These are phyloP conservation scores for Acanthopleura granulata DNA, from an alignment of 2,888 invertebrate species.

Conservation along the genomic window DNA sequence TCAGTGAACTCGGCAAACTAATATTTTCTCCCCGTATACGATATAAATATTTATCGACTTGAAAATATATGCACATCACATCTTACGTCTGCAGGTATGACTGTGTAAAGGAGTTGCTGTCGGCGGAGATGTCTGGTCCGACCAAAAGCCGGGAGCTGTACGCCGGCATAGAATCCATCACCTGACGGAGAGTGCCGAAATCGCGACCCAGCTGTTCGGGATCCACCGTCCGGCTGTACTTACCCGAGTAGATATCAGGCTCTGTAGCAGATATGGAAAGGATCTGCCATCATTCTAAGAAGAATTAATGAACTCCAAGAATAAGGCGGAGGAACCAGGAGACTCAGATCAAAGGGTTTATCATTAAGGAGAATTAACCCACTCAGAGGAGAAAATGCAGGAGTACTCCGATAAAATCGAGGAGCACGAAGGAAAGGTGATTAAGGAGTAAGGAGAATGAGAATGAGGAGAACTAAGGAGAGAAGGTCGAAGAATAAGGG, in stretches of 20 bases:
- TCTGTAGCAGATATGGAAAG: background rate
- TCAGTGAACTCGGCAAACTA: background rate
- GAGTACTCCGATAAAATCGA: too few relatives aligned
- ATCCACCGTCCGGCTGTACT: conserved; percentile 6
- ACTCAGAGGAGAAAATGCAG: too few relatives aligned
- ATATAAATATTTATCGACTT: background rate
- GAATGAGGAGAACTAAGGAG: too few relatives aligned
- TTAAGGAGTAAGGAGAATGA: too few relatives aligned
- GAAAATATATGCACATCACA: background rate
- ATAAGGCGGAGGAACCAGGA: too few relatives aligned
- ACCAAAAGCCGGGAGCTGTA: background rate
- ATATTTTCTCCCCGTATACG: background rate
- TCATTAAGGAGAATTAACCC: too few relatives aligned
- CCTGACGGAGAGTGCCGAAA: background rate
- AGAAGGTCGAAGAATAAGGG: too few relatives aligned
- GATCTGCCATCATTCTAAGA: too few relatives aligned
- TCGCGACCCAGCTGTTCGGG: conserved; percentile 11
- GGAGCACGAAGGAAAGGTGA: too few relatives aligned
- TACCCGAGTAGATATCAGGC: background rate
- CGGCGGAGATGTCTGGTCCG: background rate
- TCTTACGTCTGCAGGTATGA: conserved; percentile 8
- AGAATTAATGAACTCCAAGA: too few relatives aligned
- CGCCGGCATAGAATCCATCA: background rate
- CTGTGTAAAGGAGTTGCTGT: background rate
- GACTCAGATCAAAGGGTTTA: too few relatives aligned